phyloP scores from a whole-genome alignment of 2,888 invertebrate genomes.

The Cordilura impudica region DNA sequence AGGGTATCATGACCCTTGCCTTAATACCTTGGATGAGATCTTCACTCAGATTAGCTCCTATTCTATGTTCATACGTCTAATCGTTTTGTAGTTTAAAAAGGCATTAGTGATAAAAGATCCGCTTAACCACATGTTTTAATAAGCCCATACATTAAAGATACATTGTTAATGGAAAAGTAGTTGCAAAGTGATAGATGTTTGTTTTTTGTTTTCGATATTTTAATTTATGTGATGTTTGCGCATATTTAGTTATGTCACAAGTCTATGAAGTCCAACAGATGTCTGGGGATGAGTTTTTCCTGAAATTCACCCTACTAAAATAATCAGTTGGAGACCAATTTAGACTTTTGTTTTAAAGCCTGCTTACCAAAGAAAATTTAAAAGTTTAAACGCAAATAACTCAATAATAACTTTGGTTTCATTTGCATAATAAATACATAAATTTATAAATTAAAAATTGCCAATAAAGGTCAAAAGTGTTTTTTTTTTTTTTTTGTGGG shows the following conservation, averaged over 20 bases:
- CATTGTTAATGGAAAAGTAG: slow-evolving; percentile 5
- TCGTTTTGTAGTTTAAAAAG: slow-evolving; percentile 61
- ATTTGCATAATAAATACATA: too few relatives aligned
- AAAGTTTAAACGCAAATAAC: too few relatives aligned
- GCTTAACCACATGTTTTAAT: slow-evolving; percentile 60
- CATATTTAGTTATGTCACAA: not conserved
- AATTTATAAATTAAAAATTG: too few relatives aligned
- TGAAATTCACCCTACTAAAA: too few relatives aligned
- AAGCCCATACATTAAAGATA: slow-evolving; percentile 10
- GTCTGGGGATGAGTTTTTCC: too few relatives aligned
- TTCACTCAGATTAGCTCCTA: slow-evolving; percentile 42
- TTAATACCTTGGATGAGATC: slow-evolving; percentile 51
- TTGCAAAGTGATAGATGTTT: not conserved
- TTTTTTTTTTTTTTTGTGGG: too few relatives aligned
- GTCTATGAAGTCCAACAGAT: not conserved
- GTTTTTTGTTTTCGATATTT: not conserved
- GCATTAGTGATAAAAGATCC: slow-evolving; percentile 56
- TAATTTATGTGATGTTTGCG: not conserved
- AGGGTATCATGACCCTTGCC: slow-evolving; percentile 60
- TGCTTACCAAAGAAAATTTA: too few relatives aligned
- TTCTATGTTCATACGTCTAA: slow-evolving; percentile 49
- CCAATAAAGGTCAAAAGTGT: too few relatives aligned
- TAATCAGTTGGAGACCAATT: too few relatives aligned
- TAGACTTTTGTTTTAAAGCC: too few relatives aligned
- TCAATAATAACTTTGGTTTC: too few relatives aligned